Base-by-base conservation (phyloP, 92 coral and sea anemone species). In the Parazoanthus swiftii region DNA sequence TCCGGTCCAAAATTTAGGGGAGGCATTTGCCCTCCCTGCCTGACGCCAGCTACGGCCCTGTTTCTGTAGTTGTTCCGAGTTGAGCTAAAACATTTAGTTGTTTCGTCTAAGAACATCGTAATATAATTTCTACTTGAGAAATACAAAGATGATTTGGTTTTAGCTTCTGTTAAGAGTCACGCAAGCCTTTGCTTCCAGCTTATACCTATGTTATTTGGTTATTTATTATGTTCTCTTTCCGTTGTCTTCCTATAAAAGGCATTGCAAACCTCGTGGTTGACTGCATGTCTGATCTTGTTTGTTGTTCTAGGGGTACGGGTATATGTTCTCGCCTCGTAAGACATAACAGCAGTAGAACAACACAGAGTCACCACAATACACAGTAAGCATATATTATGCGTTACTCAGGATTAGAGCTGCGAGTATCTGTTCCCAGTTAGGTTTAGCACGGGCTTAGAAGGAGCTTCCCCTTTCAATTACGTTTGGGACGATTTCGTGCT, bases 301-400 rank as follows among this genome's bases (percentile, higher is more conserved):
- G 77, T 48, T 70, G 87, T 84, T 84, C 37, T 71, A 84, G 87
- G 87, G 87, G 15, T 80, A 11, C 68, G 87, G 87, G 15, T 80
- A 9, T 84, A 11, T 84, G 67, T 72, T 84, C 79, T 84, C 87
- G 25, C 87, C 87, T 84, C 87, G 87, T 84, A 84, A 71, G 87
- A 70, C 66, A 44, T 84, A 84, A 73, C 78, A 29, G 79, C 75
- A 71, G 79, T 70, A 23, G 38, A 72, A 71, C 59, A 6, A 29
- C 78, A 83, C 79, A 84, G 87, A 84, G 25, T 71, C 54, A 48
- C 68, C 25, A 21, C 68, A 70, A 2, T 23, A 8, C 67, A 71
- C 87, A 84, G 87, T 84, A 84, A 84, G 87, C 87, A 71, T 36
- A 8, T 71, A 70, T 48, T 48, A 75, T 71, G 33, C 73, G 50